Evolutionary conservation across 2,888 invertebrate species (phyloP), one percentile per base, ranked within the genome.

Genomic region (Odontomyia ornata): DNA sequence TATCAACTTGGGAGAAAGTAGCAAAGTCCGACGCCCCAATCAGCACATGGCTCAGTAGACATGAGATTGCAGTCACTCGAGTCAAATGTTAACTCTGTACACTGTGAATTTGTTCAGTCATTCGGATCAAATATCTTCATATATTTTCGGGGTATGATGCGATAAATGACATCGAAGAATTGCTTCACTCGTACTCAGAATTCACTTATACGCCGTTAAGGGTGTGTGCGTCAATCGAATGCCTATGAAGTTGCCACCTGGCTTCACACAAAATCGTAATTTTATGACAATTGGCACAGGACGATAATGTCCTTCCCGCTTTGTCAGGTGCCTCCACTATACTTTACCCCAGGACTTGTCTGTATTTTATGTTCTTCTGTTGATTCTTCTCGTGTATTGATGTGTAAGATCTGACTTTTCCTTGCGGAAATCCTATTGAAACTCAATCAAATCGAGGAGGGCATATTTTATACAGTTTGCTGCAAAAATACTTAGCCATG

Each of bases 301-400:
- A 56, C 21, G 56, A 72, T 72, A 56, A 56, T 56, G 30, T 52
- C 47, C 47, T 71, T 18, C 27, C 27, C 25, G 21, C 27, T 72
- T 56, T 46, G 27, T 56, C 72, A 56, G 72, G 56, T 72, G 46
- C 36, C 47, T 52, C 36, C 25, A 47, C 47, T 36, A 69, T 11
- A 69, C 21, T 46, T 69, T 13, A 23, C 25, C 47, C n/a, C 15
- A 15, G 46, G 52, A 25, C 21, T 28, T 56, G 28, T 72, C 72
- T 72, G 72, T 56, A 46, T 56, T 72, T 72, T 72, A 72, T 72
- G 28, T 27, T n/a, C 21, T 56, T 25, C 30, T 71, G 46, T 71
- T 47, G 52, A 71, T 71, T 71, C 71, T 71, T 46, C 47, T 25
- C 30, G 47, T 27, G 47, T 27, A 47, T n/a, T 47, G 71, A 52